A percentile compares a stretch with the other conserved stretches of the same genome.
Conservation (phyloP, 2,113 vertebrate species). For the Meleagris gallopavo region DNA sequence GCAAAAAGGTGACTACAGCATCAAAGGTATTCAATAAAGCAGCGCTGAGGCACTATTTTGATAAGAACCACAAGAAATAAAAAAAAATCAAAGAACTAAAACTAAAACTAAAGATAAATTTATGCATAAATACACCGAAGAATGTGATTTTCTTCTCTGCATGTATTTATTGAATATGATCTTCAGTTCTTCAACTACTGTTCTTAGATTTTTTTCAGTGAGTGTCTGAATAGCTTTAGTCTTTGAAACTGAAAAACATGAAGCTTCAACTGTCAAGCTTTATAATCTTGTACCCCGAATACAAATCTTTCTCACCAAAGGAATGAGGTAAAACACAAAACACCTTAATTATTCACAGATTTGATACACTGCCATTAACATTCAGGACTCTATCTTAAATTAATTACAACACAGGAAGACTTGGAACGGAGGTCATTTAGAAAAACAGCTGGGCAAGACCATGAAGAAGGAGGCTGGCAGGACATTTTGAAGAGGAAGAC, state of each 20-base stretch:
- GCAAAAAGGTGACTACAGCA: neutral
- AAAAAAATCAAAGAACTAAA: neutral
- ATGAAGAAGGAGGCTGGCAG: neutral
- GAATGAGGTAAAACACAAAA: neutral
- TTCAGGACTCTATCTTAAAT: neutral
- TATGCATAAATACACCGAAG: neutral
- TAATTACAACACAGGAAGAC: slow-evolving; percentile 2
- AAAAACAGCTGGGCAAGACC: neutral
- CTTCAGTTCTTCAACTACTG: neutral
- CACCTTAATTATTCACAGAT: neutral
- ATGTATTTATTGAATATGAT: neutral
- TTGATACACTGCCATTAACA: neutral
- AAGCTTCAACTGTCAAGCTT: neutral
- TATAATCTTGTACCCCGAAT: neutral
- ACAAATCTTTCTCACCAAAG: neutral
- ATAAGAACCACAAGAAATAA: neutral
- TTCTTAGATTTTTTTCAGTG: neutral
- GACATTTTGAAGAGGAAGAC: neutral
- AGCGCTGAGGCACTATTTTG: neutral
- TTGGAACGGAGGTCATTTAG: neutral
- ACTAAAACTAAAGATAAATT: neutral
- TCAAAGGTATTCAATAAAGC: neutral
- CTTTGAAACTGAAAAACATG: neutral
- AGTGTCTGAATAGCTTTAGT: neutral
- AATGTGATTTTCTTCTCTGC: neutral